Evolutionary conservation across 2,113 vertebrate species (phyloP), one percentile per base, ranked within the genome.

Genomic region (Chamaetylas fuelleborni): DNA sequence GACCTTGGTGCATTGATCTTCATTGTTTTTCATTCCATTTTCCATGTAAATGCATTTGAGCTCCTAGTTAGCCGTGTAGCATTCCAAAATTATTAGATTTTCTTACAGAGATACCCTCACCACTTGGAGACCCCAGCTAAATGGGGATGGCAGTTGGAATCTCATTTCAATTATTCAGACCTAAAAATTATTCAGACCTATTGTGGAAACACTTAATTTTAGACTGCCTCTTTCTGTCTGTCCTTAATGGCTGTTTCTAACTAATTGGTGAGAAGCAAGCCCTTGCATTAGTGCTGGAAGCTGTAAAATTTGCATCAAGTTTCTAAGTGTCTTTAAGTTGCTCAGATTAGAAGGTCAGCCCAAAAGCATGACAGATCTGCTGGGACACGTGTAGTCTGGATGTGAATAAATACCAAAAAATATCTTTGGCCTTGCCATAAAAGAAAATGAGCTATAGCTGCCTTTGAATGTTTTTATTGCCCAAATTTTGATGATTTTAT

Each of bases 61-160:
- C 6, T 81, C 78, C 33, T 74, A 57, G 5, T 61, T 65, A 66
- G 24, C 9, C 2, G 2, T 14, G 5, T 20, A 29, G 3, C 14
- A 26, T 8, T 33, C 20, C 2, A 53, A 65, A 76, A 36, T 43
- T 5, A 31, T 17, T 12, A 69, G 5, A 2, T 53, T 22, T 79
- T 60, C 40, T 47, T 11, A 12, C 2, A 38, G 56, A 62, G 10
- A 11, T 16, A 15, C 3, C 6, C 43, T 88, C 38, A 58, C 29
- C 9, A 66, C 9, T 29, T 45, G 16, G 6, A 85, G 5, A 22
- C 2, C 51, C 45, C 17, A 34, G 3, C 14, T 57, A 36, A 79
- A n/a, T 0, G 0, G 7, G 19, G 17, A 43, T 6, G 3, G 6
- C 20, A 81, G 18, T 29, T 58, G 64, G 12, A 11, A 72, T 28